Evolutionary conservation across 2,888 invertebrate species (phyloP), one percentile per base, ranked within the genome.

Genomic region (Drosophila pseudotalamancana): DNA sequence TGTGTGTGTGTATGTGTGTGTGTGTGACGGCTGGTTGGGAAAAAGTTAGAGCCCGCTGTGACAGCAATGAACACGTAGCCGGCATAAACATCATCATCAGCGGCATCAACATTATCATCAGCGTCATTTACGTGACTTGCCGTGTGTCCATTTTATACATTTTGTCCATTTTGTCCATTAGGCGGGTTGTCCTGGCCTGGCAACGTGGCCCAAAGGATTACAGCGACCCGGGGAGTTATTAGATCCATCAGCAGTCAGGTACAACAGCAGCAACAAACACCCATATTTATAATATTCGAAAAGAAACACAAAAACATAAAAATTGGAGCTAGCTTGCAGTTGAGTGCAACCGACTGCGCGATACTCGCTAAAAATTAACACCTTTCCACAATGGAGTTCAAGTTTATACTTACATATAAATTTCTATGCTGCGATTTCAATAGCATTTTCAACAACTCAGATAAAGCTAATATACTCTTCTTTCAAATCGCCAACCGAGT

Each of bases 41-140:
- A 42, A 78, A 72, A 68, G 56, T 72, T 77, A 59, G 56, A 49
- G 64, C 42, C 71, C 49, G 66, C 59, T 80, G 80, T 77, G 78
- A 70, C 66, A 77, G 86, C 63, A 76, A 82, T 82, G 83, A 85
- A 85, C 81, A 81, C 81, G 81, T 81, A 79, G 74, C 53, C 51
- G 69, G 67, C 79, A 69, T 76, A 65, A 71, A 63, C 85, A 81
- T 76, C 69, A 77, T 69, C 78, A 75, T 81, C 65, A 72, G 60
- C 66, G 53, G 62, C 78, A 77, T 72, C 70, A 70, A 68, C 85
- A 70, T 72, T 71, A 78, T 64, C 74, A 70, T 61, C 69, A 72
- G 71, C 54, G 61, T 74, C 81, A 79, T 81, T 84, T 81, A 81
- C 81, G 81, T 85, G 81, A 85, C 83, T 76, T 66, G 62, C 80